These are phyloP conservation scores for Stenichneumon culpator DNA, from an alignment of 2,888 invertebrate species.

Conservation along the genomic window DNA sequence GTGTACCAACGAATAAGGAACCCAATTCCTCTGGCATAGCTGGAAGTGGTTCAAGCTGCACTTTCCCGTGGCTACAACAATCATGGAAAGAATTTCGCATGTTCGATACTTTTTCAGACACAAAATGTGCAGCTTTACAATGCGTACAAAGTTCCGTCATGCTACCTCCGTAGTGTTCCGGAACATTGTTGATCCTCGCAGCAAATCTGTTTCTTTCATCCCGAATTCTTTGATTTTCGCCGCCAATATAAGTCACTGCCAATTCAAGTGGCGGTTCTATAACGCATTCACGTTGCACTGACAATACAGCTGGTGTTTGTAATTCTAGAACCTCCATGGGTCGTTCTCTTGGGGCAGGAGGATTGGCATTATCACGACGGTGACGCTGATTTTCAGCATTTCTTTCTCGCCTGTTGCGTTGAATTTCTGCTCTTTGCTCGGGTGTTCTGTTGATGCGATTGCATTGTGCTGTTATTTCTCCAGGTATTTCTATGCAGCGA, in stretches of 20 bases:
- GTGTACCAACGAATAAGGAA: constrained; percentile 57
- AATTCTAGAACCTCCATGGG: no score
- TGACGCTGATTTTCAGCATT: no score
- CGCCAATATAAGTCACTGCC: no score
- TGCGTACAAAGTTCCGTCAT: constrained; percentile 44
- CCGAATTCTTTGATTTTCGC: not conserved
- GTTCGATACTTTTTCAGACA: constrained; percentile 50
- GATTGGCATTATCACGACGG: no score
- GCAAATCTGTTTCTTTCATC: no score
- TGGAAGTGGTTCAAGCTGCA: constrained; percentile 52
- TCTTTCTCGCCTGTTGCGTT: not conserved
- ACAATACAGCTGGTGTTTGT: no score
- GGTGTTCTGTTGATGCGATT: no score
- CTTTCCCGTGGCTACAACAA: constrained; percentile 63
- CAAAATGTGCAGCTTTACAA: constrained; percentile 59
- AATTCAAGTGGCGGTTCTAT: no score
- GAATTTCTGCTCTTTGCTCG: not conserved
- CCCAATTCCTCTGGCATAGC: constrained; percentile 42
- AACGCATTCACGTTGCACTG: no score
- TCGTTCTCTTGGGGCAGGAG: no score
- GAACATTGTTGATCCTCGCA: no score
- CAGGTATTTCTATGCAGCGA: not conserved
- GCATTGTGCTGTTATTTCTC: not conserved
- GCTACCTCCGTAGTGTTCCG: no score
- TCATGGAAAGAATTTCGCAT: constrained; percentile 64